Evolutionary conservation across 2,888 invertebrate species (phyloP).

Genomic region (Erannis defoliaria): DNA sequence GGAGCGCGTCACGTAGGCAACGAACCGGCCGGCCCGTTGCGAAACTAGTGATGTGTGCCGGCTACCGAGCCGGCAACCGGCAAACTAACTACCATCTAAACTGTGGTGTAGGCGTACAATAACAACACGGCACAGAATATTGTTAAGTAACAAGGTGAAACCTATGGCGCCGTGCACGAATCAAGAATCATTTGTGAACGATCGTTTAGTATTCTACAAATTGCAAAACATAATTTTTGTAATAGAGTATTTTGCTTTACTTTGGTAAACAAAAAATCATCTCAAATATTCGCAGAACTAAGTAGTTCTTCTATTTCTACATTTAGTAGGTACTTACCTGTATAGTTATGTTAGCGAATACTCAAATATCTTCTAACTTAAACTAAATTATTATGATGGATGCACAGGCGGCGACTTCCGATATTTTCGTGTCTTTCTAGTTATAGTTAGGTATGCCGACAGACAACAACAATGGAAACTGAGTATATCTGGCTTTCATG

Average conservation of each 20-base stretch:
- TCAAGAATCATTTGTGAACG: not conserved
- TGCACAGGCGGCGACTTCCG: not conserved
- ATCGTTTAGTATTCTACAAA: not conserved
- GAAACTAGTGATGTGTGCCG: slow-evolving; percentile 26
- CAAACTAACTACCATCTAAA: slow-evolving; percentile 1
- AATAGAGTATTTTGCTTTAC: too few relatives aligned
- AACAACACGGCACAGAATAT: slow-evolving; percentile 26
- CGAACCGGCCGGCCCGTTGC: slow-evolving; percentile 27
- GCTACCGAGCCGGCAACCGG: slow-evolving; percentile 11
- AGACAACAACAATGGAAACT: not conserved
- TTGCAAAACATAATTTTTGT: not conserved
- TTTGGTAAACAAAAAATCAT: too few relatives aligned
- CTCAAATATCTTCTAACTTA: too few relatives aligned
- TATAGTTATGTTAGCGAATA: too few relatives aligned
- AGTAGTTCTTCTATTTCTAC: too few relatives aligned
- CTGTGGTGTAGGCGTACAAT: slow-evolving; percentile 18
- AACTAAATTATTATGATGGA: not conserved
- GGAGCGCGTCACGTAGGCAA: slow-evolving; percentile 82
- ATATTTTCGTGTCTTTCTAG: not conserved
- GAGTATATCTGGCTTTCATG: not conserved
- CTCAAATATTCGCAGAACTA: too few relatives aligned
- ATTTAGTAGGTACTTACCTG: too few relatives aligned
- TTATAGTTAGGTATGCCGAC: not conserved
- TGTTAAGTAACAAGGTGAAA: not conserved
- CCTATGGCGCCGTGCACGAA: not conserved